Evolutionary conservation across 2,888 invertebrate genomes (phyloP), one percentile per base, ranked within the genome.

Genomic region (Rhagonycha lutea): DNA sequence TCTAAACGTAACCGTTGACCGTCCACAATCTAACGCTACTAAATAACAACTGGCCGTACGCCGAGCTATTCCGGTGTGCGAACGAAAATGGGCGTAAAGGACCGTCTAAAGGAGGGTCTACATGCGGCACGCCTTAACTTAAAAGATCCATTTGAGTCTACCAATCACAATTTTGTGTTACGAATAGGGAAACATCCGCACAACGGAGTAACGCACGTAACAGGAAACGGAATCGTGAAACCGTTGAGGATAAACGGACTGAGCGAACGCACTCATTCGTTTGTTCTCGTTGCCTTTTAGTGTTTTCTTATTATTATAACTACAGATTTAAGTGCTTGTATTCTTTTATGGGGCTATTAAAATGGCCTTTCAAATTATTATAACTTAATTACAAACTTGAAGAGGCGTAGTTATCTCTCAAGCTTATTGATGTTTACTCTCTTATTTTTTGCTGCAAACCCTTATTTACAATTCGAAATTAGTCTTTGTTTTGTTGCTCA

Each of bases 341-440:
- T 85, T 85, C 85, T 84, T 86, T 86, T 87, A 86, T 85, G 84
- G 85, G 83, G 84, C 83, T 85, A 86, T 85, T 84, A 86, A 85
- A 86, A 83, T 83, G 83, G 83, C 83, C 84, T 84, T 84, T 85
- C 83, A 86, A 86, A 86, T 86, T 87, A 86, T 86, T 87, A 86
- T 86, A 86, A 84, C 86, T 87, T 86, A 87, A 86, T 87, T 86
- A 79, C 73, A 71, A 76, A 75, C 75, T 75, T 69, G 74, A 76
- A 76, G 73, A 78, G 78, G 74, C 75, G 77, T 76, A 79, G 78
- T 77, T 79, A 78, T 79, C 80, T 72, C 72, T 26, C 29, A 12
- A 63, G 69, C 75, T 68, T 75, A 73, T 74, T 78, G 77, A 73
- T 75, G 75, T 75, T 79, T 73, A 73, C 79, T 65, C 63, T 78